A percentile compares a stretch with the other conserved stretches of the same genome.
Conservation (phyloP, 2,888 invertebrate species). For the Metellina segmentata region DNA sequence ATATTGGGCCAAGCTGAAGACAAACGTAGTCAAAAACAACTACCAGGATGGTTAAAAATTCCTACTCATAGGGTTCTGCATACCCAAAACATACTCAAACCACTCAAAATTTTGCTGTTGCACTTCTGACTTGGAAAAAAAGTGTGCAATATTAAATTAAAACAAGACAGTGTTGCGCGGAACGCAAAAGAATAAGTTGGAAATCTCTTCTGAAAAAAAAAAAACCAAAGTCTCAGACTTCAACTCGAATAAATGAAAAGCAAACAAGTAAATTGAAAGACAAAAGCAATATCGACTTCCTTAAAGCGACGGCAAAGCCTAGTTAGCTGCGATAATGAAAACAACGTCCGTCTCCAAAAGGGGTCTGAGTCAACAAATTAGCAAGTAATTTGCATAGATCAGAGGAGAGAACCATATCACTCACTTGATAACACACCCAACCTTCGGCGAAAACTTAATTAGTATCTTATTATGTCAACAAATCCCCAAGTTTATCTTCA, state of each 20-base stretch:
- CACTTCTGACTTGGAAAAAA: too few species aligned
- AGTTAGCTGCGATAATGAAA: constrained; percentile 50
- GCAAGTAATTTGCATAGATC: constrained; percentile 59
- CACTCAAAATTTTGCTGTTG: too few species aligned
- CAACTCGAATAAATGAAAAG: neutral
- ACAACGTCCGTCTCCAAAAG: constrained; percentile 23
- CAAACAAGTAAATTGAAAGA: constrained; percentile 7
- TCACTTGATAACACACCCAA: constrained; percentile 17
- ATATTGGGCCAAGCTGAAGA: too few species aligned
- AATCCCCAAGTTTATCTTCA: constrained; percentile 23
- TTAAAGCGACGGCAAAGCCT: constrained; percentile 9
- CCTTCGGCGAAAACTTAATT: constrained; percentile 50
- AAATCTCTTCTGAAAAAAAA: neutral
- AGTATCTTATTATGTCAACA: constrained; percentile 47
- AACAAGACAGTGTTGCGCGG: too few species aligned
- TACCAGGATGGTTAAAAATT: too few species aligned
- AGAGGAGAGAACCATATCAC: constrained; percentile 47
- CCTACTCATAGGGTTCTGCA: too few species aligned
- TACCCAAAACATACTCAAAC: too few species aligned
- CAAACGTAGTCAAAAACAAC: too few species aligned
- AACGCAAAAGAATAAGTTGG: neutral
- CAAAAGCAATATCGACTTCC: constrained; percentile 20
- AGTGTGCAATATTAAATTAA: too few species aligned
- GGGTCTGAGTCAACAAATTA: constrained; percentile 56
- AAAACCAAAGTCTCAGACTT: neutral